These are phyloP conservation scores for Enteromius fasciolatus DNA, from an alignment of 2,797 vertebrate species.

Conservation along the genomic window DNA sequence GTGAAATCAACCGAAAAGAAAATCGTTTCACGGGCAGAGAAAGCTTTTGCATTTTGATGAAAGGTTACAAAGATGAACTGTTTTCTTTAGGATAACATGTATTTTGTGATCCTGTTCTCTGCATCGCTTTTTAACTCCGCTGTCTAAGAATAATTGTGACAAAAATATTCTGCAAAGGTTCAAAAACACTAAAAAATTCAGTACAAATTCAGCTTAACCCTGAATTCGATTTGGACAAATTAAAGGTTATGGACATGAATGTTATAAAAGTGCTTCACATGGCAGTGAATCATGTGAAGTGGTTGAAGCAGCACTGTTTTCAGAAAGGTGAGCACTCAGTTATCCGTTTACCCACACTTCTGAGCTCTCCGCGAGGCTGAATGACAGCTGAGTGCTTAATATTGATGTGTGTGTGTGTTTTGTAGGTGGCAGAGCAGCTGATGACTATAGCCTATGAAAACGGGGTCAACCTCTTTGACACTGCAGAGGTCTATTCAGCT, in stretches of 20 bases:
- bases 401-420: constrained; percentile 16
- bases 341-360: background rate
- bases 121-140: background rate
- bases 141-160: background rate
- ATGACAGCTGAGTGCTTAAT: background rate
- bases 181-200: background rate
- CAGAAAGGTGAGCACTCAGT: background rate
- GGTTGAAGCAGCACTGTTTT: constrained; percentile 7
- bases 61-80: constrained; percentile 12
- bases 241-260: background rate
- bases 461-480: constrained; percentile 93
- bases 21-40: background rate
- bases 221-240: background rate
- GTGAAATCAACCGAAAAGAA: background rate
- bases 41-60: constrained; percentile 20
- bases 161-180: background rate
- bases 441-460: constrained; percentile 95
- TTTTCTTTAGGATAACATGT: background rate
- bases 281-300: constrained; percentile 15
- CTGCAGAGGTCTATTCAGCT: constrained; percentile 87
- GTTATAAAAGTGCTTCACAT: constrained; percentile 21
- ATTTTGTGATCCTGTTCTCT: background rate
- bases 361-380: background rate
- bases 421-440: constrained; percentile 90
- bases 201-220: background rate